Conservation (phyloP, 2,113 vertebrate genomes). For the Sardina pilchardus region DNA sequence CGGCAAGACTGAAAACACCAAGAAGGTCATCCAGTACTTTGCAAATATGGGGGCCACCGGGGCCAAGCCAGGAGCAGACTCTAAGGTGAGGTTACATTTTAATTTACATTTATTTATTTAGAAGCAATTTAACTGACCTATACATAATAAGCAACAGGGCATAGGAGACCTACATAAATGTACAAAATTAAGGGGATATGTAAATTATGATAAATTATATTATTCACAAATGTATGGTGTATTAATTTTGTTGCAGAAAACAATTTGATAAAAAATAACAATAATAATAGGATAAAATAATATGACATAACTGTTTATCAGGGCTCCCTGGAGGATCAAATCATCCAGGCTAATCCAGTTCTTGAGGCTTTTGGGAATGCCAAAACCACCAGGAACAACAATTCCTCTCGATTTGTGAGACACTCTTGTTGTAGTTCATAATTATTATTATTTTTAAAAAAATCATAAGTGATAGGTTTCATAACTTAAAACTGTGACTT, state of each 20-base stretch:
- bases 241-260: no score
- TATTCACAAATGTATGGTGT: no score
- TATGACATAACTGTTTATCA: constrained; percentile 35
- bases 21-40: constrained; percentile 87
- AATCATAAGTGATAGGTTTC: not conserved
- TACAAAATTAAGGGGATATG: no score
- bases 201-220: no score
- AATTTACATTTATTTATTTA: not conserved
- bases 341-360: constrained; percentile 77
- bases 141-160: no score
- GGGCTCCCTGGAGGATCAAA: constrained; percentile 79
- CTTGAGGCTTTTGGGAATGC: constrained; percentile 81
- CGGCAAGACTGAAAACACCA: constrained; percentile 86
- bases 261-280: not conserved
- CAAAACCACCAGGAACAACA: constrained; percentile 84
- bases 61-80: constrained; percentile 72
- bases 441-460: no score
- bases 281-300: not conserved
- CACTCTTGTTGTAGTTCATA: not conserved
- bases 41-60: constrained; percentile 80
- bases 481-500: not conserved
- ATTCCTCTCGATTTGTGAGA: constrained; percentile 80
- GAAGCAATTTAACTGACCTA: no score
- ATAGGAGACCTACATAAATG: no score
- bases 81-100: constrained; percentile 62